Base-by-base conservation (phyloP, 2,797 vertebrate species). In the Myotis findleyi region DNA sequence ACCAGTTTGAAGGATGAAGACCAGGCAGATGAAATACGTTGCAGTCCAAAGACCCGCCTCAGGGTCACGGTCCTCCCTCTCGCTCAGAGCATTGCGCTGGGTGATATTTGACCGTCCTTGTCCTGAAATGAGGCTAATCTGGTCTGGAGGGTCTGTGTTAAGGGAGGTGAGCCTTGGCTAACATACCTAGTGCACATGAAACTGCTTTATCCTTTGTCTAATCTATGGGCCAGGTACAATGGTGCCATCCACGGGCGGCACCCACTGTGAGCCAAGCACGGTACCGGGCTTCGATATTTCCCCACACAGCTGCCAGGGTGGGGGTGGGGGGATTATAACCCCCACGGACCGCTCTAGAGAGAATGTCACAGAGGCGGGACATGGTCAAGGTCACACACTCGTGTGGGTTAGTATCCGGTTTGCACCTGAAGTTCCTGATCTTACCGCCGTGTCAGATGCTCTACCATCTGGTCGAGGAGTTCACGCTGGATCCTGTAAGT, bases 371-470 rank as follows among this genome's bases (percentile, higher is more conserved):
- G 75, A 69, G 49, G 44, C 3, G 4, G 33, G 62, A 5, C 47
- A 2, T 5, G 30, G 23, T 86, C 51, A 41, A 49, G 36, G 33
- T 64, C 72, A 69, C n/a, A 25, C 18, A 62, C 11, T 1, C 1
- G 69, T 30, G 5, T 17, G 55, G 41, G 53, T 59, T 16, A 2
- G 64, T 8, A 23, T 81, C 69, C 38, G 36, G 41, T 16, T 51
- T 55, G 90, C 30, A 44, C 9, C 23, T 6, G 21, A 79, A 68
- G 87, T 47, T 51, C 30, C 2, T 2, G 23, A 20, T 59, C 38
- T 38, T 17, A 1, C 11, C 0, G 9, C 23, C 0, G 1, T 2
- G 21, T 69, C 55, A 10, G 41, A 27, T 8, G 23, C 11, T 4
- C 14, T 2, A 4, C 36, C 68, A 23, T n/a, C 62, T 44, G 72